Evolutionary conservation across 2,113 vertebrate genomes (phyloP).

Genomic region (Desmodus rotundus): DNA sequence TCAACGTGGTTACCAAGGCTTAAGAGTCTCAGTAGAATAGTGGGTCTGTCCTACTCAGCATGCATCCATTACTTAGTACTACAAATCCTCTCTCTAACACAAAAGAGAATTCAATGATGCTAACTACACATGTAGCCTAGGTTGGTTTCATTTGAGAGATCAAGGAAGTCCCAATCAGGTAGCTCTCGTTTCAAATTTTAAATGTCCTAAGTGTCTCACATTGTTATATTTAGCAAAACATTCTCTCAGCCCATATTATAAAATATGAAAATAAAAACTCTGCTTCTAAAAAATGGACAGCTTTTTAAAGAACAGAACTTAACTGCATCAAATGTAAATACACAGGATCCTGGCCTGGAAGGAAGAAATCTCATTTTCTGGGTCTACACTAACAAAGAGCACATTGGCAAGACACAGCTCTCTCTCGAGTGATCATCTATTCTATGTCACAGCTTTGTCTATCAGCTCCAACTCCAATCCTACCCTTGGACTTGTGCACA

Average conservation of each 20-base stretch:
- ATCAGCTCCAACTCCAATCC: not conserved
- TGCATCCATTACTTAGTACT: not conserved
- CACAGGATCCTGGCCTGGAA: not conserved
- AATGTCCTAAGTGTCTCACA: not conserved
- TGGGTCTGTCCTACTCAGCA: not conserved
- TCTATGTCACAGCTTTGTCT: not conserved
- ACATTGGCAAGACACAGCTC: not conserved
- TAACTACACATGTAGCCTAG: not conserved
- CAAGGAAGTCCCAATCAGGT: not conserved
- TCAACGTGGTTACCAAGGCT: not conserved
- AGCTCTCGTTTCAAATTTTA: conserved; percentile 42
- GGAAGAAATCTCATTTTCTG: not conserved
- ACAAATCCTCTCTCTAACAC: not conserved
- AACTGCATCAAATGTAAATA: not conserved
- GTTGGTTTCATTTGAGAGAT: not conserved
- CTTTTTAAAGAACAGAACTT: not conserved
- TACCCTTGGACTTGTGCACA: not conserved
- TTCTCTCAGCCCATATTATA: not conserved
- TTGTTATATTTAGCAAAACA: conserved; percentile 32
- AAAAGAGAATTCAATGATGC: not conserved
- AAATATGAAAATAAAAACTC: conserved; percentile 53
- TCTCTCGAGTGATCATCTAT: not conserved
- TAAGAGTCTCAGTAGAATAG: not conserved
- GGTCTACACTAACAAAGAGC: not conserved
- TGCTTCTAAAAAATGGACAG: conserved; percentile 17